Evolutionary conservation across 2,888 invertebrate species (phyloP), one percentile per base, ranked within the genome.

Genomic region (Eupithecia subumbrata): DNA sequence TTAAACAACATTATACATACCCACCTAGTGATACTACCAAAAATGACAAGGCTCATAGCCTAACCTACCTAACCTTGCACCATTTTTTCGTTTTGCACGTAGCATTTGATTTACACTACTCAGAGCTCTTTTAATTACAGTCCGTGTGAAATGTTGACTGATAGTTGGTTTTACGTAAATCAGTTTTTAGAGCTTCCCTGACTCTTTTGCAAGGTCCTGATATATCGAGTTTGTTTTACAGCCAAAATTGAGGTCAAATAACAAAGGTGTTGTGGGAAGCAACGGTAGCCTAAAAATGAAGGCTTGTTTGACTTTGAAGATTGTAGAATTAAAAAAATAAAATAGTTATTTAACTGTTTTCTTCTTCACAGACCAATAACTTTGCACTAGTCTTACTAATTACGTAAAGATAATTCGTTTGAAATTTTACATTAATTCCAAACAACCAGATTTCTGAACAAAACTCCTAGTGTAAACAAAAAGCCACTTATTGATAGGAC

Each of bases 11-110:
- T 7, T 48, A 11, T 9, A n/a, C 9, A 7, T n/a, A n/a, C 11
- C 52, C 71, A 40, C 66, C 76, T 68, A 74, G 67, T 70, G 75
- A 74, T 76, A 76, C 72, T 66, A 76, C 74, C 74, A 86, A 87
- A 87, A 87, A 86, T 87, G 78, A 82, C 87, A 85, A 88, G 84
- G 89, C n/a, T 84, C 78, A 84, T 87, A 86, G 84, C 84, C 87
- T 87, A 83, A 78, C 78, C 82, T n/a, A 80, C 73, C 68, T 80
- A 81, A 79, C 90, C 90, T 88, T 87, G 90, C 80, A 85, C 89
- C 81, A 86, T 87, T 86, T 56, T 89, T 79, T 79, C 74, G 77
- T 78, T 79, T 79, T 79, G 79, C 77, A 79, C 69, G 75, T 66
- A 75, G 60, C n/a, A 76, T 76, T 72, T 76, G 76, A 80, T 81